Base-by-base conservation (phyloP, 2,113 vertebrate genomes). In the Ciconia stormi region DNA sequence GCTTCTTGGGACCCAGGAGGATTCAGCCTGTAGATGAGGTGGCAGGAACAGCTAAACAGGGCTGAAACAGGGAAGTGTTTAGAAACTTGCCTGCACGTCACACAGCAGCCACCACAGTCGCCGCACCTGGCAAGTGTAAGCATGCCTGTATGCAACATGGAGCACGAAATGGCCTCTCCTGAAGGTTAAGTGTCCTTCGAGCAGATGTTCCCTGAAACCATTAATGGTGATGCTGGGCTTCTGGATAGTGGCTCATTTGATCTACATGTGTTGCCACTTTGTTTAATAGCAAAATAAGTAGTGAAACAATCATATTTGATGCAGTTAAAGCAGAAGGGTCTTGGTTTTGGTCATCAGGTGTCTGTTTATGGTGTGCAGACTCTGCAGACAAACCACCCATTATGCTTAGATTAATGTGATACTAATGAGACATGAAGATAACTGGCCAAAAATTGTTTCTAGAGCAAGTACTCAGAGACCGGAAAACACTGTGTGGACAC, bases 341-440 rank as follows among this genome's bases (percentile, higher is more conserved):
- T 87, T 63, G 91, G 13, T 46, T 91, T 82, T 49, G 23, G 56
- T 61, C 58, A 85, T 81, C 56, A 83, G 49, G 55, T 40, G 44
- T 49, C 61, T 85, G 38, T 74, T 95, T 72, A 42, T 46, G 47
- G 25, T 23, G 26, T 42, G 42, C 77, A 93, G 65, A 42, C 21
- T 46, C 47, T 80, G 53, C 79, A 94, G 62, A 53, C 13, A 70
- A 90, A 84, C 47, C n/a, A 80, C 40, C 44, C 52, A 29, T 21
- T 90, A 58, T 25, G 22, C 69, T 86, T 61, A 89, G 66, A 87
- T 89, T 87, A 71, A 87, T 67, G 46, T 70, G 42, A 26, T 67
- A 42, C 20, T 94, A 81, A 96, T 74, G 61, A 92, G 80, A 85
- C 38, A 38, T 61, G 62, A 71, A 89, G 66, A 32, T 62, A 93